A percentile compares a stretch with the other conserved stretches of the same genome.
phyloP scores from a whole-genome alignment of 2,797 vertebrate species.

The Neomorphus geoffroyi region DNA sequence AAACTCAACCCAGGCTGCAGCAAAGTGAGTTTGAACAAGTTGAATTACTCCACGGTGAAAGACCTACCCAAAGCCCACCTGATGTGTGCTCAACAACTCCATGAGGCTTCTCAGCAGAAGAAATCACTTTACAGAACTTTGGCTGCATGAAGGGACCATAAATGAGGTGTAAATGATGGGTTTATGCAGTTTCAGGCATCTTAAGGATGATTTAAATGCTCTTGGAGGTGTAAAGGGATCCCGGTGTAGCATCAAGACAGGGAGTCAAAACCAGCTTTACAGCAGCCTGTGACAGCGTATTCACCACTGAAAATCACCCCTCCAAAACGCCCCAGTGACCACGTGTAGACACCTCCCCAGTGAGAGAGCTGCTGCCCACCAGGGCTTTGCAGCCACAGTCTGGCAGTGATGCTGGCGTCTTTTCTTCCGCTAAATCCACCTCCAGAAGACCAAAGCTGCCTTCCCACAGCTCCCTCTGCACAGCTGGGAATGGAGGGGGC shows the following conservation, averaged over 20 bases:
- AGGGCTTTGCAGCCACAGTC: rapidly evolving
- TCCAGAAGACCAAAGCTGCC: background rate
- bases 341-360: background rate
- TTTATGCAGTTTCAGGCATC: background rate
- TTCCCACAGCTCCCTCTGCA: too few relatives aligned
- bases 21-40: background rate
- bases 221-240: background rate
- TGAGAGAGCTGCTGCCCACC: background rate
- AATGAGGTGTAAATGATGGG: background rate
- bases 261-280: background rate
- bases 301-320: background rate
- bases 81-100: background rate
- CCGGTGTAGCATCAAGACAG: background rate
- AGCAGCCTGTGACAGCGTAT: too few relatives aligned
- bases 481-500: background rate
- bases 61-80: background rate
- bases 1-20: background rate
- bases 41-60: background rate
- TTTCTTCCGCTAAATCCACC: background rate
- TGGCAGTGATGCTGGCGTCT: too few relatives aligned
- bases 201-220: background rate
- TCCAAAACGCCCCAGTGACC: background rate
- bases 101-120: background rate
- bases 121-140: background rate
- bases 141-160: background rate